Conservation (phyloP, 2,113 vertebrate genomes). For the Pygoscelis antarcticus region DNA sequence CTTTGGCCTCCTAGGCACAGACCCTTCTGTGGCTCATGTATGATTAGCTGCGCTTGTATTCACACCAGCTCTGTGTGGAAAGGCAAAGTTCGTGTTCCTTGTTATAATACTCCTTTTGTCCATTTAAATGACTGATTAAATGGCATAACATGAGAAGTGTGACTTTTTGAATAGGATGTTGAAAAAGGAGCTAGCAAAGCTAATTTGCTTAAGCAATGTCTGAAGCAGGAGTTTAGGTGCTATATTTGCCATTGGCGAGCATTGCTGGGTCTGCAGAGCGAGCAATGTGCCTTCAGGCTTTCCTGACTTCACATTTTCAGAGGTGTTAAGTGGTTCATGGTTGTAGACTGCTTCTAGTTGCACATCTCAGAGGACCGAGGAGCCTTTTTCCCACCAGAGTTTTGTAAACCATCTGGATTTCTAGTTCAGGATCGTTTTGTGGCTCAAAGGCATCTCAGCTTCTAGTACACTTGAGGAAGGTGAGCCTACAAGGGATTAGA, state of each 20-base stretch:
- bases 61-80: not conserved
- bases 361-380: not conserved
- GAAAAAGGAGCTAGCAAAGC: not conserved
- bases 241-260: rapidly evolving
- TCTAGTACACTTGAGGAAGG: not conserved
- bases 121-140: not conserved
- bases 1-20: not conserved
- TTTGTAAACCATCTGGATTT: not conserved
- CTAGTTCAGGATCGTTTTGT: not conserved
- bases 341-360: not conserved
- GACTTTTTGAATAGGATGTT: not conserved
- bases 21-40: not conserved
- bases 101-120: not conserved
- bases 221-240: not conserved
- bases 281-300: not conserved
- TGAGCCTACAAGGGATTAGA: not conserved
- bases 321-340: not conserved
- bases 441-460: not conserved
- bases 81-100: not conserved
- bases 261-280: not conserved
- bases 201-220: not conserved
- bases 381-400: not conserved
- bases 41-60: not conserved
- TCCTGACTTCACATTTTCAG: not conserved
- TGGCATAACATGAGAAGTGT: not conserved